These are phyloP conservation scores for Lacerta viridis DNA, from an alignment of 2,797 vertebrate species.

Conservation along the genomic window DNA sequence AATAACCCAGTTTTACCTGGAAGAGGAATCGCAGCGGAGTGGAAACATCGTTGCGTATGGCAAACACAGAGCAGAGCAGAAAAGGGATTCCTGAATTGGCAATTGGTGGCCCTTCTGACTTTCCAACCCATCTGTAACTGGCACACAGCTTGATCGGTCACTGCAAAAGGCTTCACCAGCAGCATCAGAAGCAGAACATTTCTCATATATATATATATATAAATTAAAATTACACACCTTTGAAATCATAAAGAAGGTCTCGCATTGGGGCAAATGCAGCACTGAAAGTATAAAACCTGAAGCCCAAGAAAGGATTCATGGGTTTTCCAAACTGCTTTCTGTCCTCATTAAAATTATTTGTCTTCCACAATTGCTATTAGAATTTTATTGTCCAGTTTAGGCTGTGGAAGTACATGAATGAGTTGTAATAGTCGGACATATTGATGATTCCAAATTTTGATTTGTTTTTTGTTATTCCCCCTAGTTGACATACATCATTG, in stretches of 20 bases:
- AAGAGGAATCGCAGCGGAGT: no score
- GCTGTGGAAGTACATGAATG: constrained; percentile 9
- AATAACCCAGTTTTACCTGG: no score
- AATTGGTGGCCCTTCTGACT: not conserved
- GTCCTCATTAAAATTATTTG: constrained; percentile 47
- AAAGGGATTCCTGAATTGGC: no score
- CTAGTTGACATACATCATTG: constrained; percentile 11
- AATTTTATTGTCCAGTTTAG: constrained; percentile 33
- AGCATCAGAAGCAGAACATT: not conserved
- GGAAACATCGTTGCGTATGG: no score
- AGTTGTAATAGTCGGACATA: constrained; percentile 30
- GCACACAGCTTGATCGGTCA: not conserved
- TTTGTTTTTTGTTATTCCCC: constrained; percentile 27
- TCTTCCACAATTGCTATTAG: constrained; percentile 32
- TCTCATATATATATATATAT: not conserved
- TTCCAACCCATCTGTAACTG: not conserved
- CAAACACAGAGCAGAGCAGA: no score
- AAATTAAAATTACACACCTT: not conserved
- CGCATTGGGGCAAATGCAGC: not conserved
- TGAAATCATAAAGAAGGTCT: constrained; percentile 3
- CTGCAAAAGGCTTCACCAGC: not conserved
- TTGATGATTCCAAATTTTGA: constrained; percentile 41
- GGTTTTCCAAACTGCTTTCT: not conserved
- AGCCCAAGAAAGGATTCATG: not conserved
- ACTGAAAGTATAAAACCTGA: not conserved